Conservation (phyloP, 2,888 invertebrate genomes). For the Sceliomorpha sp. region DNA sequence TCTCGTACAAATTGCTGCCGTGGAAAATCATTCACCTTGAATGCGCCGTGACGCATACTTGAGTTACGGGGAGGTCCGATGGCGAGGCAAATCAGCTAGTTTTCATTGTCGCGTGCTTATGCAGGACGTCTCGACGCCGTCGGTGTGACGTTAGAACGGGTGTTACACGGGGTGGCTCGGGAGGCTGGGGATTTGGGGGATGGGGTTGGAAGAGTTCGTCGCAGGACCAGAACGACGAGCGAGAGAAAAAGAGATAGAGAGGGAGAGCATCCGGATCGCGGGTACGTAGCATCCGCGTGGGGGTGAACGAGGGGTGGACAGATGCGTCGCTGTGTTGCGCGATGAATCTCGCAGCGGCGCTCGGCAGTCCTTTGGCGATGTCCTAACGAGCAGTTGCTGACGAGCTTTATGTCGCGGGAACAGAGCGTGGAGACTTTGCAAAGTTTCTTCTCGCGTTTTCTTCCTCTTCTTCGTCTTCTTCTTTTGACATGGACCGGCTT, state of each 20-base stretch:
- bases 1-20: background rate
- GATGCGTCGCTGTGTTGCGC: conserved; percentile 77
- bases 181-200: conserved; percentile 11
- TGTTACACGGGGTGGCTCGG: conserved; percentile 16
- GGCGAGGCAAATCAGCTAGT: conserved; percentile 10
- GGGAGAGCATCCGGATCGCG: conserved; percentile 15
- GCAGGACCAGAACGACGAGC: no score
- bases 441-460: background rate
- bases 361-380: conserved; percentile 76
- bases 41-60: conserved; percentile 2
- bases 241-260: no score
- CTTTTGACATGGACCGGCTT: background rate
- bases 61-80: conserved; percentile 1
- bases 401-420: conserved; percentile 18
- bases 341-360: conserved; percentile 70
- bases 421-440: background rate
- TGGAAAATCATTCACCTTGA: conserved; percentile 1
- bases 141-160: conserved; percentile 32
- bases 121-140: conserved; percentile 24
- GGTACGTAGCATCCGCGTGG: conserved; percentile 3
- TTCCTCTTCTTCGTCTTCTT: background rate
- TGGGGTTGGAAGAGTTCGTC: no score
- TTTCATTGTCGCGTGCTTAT: conserved; percentile 19
- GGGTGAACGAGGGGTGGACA: conserved; percentile 57
- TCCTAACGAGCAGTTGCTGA: conserved; percentile 71